Evolutionary conservation across 1,140 invertebrate species (phyloP), one percentile per base, ranked within the genome.

Genomic region (Nephotettix cincticeps): DNA sequence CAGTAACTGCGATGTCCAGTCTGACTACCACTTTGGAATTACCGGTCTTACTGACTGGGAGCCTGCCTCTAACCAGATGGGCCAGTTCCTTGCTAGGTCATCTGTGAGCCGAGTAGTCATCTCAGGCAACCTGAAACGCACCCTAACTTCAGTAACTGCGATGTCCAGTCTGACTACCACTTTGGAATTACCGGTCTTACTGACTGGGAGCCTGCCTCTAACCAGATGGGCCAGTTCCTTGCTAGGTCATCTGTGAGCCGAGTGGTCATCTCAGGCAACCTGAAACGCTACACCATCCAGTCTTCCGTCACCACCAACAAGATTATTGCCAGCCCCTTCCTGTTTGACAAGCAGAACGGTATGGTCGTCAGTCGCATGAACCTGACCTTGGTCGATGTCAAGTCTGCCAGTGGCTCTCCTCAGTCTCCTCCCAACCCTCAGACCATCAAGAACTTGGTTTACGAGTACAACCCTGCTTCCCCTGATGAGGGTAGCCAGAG

Each of bases 141-240:
- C 43, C 89, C 85, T 72, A 88, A 91, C 79, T 90, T 86, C 76
- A 84, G 79, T 23, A 86, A 86, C 43, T 88, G 88, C 77, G 83
- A 87, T 4, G 80, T 86, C 66, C 80, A 83, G 70, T 79, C 86
- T 17, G 82, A 79, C 9, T 89, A 88, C 73, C 84, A 88, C 76
- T 87, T 83, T 73, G 88, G 88, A 63, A 81, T 89, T 30, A 83
- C 80, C n/a, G 79, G 82, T 27, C 76, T 79, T 6, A 80, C 80
- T 13, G 78, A 86, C 64, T 86, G 81, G 82, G 83, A 87, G 75
- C 83, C 85, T 25, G 83, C 81, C 43, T 79, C 81, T 40, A 85
- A 86, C 68, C 79, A 81, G 51, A 82, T 86, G 72, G 84, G 85
- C 27, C 79, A 87, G 74, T 84, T 89, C 74, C 80, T 90, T 11